These are phyloP conservation scores for Ptyas mucosa DNA, from an alignment of 2,113 vertebrate genomes.

Conservation along the genomic window DNA sequence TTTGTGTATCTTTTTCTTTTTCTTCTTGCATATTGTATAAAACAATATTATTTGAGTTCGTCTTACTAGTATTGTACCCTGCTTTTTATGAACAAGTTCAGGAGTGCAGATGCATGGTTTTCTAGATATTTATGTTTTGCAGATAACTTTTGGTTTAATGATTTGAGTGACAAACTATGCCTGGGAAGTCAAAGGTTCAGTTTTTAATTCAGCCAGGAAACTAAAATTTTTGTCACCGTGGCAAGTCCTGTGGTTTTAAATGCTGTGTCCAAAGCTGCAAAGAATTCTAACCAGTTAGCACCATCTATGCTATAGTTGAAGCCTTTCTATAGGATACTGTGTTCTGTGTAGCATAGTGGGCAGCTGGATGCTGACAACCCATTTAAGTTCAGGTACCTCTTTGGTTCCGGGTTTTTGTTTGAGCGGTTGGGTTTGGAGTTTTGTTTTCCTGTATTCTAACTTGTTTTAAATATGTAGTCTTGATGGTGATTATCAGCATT, in stretches of 20 bases:
- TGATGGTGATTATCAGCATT: background rate
- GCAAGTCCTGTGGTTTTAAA: background rate
- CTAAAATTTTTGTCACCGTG: background rate
- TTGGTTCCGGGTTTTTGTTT: background rate
- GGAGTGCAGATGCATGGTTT: background rate
- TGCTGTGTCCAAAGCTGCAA: background rate
- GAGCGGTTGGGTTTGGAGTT: background rate
- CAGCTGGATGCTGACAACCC: background rate
- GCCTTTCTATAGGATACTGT: background rate
- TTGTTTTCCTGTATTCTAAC: background rate
- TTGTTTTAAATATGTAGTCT: background rate
- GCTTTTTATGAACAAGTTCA: background rate
- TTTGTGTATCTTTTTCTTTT: background rate
- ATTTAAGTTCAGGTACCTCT: background rate
- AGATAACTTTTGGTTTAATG: background rate
- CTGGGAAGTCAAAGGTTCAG: background rate
- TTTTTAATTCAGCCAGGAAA: background rate
- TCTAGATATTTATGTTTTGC: background rate
- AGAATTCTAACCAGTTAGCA: background rate
- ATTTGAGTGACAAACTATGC: background rate
- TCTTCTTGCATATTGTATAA: background rate
- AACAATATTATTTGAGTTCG: background rate
- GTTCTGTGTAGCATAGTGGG: background rate
- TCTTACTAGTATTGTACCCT: background rate
- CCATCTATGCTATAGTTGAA: background rate